A percentile compares a stretch with the other conserved stretches of the same genome.
phyloP scores from a whole-genome alignment of 2,888 invertebrate species.

The Catonia carolina region DNA sequence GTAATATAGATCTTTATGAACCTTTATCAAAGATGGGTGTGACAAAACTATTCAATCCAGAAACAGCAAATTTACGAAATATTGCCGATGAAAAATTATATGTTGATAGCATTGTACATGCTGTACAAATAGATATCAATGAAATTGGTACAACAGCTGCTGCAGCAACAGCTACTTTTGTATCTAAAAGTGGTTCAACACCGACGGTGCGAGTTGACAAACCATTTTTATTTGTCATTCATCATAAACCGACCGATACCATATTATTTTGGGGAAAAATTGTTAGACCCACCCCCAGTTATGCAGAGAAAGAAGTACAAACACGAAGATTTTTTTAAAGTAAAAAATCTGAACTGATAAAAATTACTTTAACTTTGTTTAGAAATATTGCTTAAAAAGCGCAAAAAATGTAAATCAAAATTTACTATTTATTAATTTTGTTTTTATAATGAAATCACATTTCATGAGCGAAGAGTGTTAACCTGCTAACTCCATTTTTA shows the following conservation, averaged over 20 bases:
- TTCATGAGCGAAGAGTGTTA: too few species aligned
- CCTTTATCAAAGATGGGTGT: slow-evolving; percentile 54
- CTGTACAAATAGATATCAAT: slow-evolving; percentile 41
- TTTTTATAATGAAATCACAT: too few species aligned
- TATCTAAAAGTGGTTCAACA: slow-evolving; percentile 50
- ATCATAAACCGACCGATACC: slow-evolving; percentile 57
- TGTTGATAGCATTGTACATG: slow-evolving; percentile 44
- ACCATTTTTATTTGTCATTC: slow-evolving; percentile 68
- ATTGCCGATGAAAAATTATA: slow-evolving; percentile 41
- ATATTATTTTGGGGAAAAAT: slow-evolving; percentile 66
- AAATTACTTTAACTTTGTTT: too few species aligned
- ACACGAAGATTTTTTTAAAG: too few species aligned
- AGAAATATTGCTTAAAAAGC: too few species aligned
- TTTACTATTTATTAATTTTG: too few species aligned
- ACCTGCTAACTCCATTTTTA: too few species aligned
- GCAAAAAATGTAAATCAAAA: too few species aligned
- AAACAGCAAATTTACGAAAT: slow-evolving; percentile 53
- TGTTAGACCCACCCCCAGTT: slow-evolving; percentile 48
- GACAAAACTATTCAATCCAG: slow-evolving; percentile 54
- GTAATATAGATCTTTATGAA: slow-evolving; percentile 49
- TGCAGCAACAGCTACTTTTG: slow-evolving; percentile 54
- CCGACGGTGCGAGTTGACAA: slow-evolving; percentile 52
- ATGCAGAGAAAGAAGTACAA: too few species aligned
- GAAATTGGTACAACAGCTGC: slow-evolving; percentile 67
- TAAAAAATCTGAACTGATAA: too few species aligned